These are phyloP conservation scores for Pyrocoelia pectoralis DNA, from an alignment of 2,888 invertebrate genomes.

Conservation along the genomic window DNA sequence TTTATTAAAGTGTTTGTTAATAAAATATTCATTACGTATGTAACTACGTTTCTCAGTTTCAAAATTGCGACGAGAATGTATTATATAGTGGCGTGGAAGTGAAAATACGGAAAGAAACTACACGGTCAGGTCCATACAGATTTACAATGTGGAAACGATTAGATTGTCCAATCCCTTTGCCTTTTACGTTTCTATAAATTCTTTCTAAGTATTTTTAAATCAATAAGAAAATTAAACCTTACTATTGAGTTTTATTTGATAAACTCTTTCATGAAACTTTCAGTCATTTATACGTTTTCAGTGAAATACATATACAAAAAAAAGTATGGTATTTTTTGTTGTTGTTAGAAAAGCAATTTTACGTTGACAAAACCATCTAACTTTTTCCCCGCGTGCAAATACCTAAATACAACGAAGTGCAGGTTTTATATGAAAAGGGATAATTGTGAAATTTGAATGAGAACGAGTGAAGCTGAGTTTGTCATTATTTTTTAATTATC, in stretches of 20 bases:
- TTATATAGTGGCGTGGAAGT: too few species aligned
- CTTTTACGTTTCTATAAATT: slow-evolving; percentile 1
- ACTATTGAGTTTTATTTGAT: not conserved
- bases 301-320: too few species aligned
- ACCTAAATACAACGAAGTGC: not conserved
- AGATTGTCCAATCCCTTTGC: slow-evolving; percentile 1
- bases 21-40: too few species aligned
- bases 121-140: not conserved
- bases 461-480: not conserved
- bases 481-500: not conserved
- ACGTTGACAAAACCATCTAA: not conserved
- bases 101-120: not conserved
- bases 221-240: not conserved
- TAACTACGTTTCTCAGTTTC: too few species aligned
- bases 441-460: not conserved
- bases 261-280: not conserved
- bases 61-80: too few species aligned
- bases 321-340: not conserved
- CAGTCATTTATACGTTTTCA: not conserved
- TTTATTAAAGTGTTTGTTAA: too few species aligned
- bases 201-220: not conserved
- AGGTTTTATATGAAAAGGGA: not conserved
- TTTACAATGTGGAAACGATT: not conserved
- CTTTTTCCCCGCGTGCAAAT: not conserved
- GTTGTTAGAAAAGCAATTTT: not conserved